Base-by-base conservation (phyloP, 2,113 vertebrate genomes). In the Mobula hypostoma region DNA sequence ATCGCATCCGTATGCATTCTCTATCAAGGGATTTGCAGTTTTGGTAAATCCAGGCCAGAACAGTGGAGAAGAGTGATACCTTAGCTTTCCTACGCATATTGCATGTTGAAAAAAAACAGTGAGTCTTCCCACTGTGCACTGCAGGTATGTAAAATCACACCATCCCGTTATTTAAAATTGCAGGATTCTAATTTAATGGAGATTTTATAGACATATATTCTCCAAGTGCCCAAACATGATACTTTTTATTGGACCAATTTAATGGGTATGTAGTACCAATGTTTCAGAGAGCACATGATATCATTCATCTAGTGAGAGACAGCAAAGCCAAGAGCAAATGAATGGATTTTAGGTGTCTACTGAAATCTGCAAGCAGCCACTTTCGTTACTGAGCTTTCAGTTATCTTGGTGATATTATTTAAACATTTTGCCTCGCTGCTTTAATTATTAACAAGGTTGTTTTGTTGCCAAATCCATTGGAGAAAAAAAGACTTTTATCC, bases 241-340 rank as follows among this genome's bases (percentile, higher is more conserved):
- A 93, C 91, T 74, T 93, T 93, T 93, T 93, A 93, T 93, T 93
- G 91, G 91, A 93, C 70, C 36, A 74, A 40, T 68, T 76, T 74
- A 93, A 93, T 76, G 40, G 68, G 56, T 27, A 36, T 27, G 91
- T 74, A 74, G 40, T 76, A 74, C 70, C 76, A 36, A 93, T 74
- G 91, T 70, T 72, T 93, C 48, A 27, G 36, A 40, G 70, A 74
- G 19, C 70, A 93, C 66, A 29, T 74, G 72, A 93, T 93, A 17
- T 74, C 40, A 14, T 36, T 76, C 70, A 92, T 72, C 90, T 74
- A 56, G 68, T 27, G 40, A 29, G 36, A 48, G 36, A 48, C 12
- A 63, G 29, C 85, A 88, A 88, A 63, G 58, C 14, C 17, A 32
- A 19, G 68, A 76, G 32, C 40, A 74, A 76, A 56, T 56, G 40